A percentile compares a stretch with the other conserved stretches of the same genome.
phyloP scores from a whole-genome alignment of 2,113 vertebrate species.

The Pseudopipra pipra region DNA sequence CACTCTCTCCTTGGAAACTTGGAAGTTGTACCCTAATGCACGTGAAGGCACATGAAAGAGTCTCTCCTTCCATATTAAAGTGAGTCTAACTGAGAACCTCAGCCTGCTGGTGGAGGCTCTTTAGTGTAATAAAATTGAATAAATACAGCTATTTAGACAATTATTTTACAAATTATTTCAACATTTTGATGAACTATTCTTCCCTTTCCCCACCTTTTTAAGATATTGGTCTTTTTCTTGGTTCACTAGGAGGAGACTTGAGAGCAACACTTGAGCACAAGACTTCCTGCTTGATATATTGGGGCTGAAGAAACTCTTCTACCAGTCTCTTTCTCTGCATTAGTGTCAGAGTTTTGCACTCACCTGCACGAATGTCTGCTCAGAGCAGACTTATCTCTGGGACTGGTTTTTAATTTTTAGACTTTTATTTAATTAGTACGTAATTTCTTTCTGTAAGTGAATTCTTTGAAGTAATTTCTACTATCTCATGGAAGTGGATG shows the following conservation, averaged over 20 bases:
- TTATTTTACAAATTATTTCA: background rate
- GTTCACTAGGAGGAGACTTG: background rate
- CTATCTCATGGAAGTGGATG: background rate
- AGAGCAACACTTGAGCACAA: background rate
- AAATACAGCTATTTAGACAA: background rate
- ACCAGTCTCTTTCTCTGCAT: background rate
- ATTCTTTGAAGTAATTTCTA: slow-evolving; percentile 35
- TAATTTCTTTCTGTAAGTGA: slow-evolving; percentile 36
- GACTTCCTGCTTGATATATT: background rate
- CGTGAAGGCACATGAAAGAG: background rate
- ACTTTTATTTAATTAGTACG: slow-evolving; percentile 1
- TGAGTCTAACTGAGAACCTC: background rate
- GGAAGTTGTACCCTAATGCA: background rate
- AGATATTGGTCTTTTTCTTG: background rate
- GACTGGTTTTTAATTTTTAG: background rate
- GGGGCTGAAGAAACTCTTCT: background rate
- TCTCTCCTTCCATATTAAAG: background rate
- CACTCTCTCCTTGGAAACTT: background rate
- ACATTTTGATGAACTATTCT: background rate
- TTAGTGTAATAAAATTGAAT: background rate
- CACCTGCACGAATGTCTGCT: background rate
- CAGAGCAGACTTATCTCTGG: background rate
- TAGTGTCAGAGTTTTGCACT: background rate
- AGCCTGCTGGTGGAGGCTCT: background rate
- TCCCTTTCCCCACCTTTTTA: background rate